A percentile compares a stretch with the other conserved stretches of the same genome.
Evolutionary conservation across 2,888 invertebrate genomes (phyloP).

Genomic region (Caenorhabditis becei): DNA sequence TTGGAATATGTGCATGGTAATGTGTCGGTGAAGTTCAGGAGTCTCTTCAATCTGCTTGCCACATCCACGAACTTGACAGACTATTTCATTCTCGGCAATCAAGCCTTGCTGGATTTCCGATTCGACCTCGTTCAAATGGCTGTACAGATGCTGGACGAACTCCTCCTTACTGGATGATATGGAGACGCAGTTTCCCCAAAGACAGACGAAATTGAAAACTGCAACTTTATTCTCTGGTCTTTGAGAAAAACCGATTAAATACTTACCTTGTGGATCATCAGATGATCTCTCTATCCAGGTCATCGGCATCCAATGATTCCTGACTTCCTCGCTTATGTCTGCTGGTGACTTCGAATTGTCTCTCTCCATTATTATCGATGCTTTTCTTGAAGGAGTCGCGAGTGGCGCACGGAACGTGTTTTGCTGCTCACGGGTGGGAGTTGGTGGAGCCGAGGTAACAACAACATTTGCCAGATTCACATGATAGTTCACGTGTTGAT

Average conservation of each 20-base stretch:
- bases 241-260: not conserved
- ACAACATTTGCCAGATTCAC: not conserved
- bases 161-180: conserved; percentile 31
- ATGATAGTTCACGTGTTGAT: not conserved
- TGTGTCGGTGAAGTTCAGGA: conserved; percentile 62
- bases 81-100: not conserved
- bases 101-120: not conserved
- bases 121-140: conserved; percentile 39
- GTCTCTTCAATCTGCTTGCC: conserved; percentile 30
- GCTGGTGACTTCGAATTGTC: not conserved
- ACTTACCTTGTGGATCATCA: conserved; percentile 44
- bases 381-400: not conserved
- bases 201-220: conserved; percentile 61
- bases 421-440: not conserved
- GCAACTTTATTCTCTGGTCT: not conserved
- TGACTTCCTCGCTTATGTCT: conserved; percentile 31
- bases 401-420: not conserved
- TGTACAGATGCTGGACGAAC: conserved; percentile 61
- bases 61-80: conserved; percentile 65
- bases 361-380: not conserved
- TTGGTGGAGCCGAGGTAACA: not conserved
- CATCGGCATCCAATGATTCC: conserved; percentile 63
- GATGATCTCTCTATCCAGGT: conserved; percentile 57
- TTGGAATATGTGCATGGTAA: conserved; percentile 69
- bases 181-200: conserved; percentile 64